Conservation (phyloP, 2,113 vertebrate species). For the Gulo gulo region DNA sequence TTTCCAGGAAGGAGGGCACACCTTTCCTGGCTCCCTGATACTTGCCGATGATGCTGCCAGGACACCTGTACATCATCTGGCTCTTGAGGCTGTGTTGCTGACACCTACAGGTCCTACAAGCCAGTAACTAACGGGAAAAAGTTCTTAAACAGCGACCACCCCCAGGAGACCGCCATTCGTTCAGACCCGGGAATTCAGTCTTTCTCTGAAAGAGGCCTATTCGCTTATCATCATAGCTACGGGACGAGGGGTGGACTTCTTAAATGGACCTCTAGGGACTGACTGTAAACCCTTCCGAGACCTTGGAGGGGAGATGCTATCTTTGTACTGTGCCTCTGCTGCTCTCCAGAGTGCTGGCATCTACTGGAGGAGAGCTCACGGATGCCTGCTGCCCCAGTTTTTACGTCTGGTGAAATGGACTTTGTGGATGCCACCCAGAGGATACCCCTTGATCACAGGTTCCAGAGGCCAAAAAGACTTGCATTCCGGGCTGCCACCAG, state of each 20-base stretch:
- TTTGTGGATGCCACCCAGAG: not conserved
- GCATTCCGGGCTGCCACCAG: not conserved
- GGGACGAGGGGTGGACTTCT: not conserved
- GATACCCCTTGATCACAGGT: not conserved
- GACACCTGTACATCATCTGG: not conserved
- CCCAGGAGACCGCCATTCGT: not conserved
- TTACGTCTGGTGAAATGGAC: not conserved
- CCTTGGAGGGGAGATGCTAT: not conserved
- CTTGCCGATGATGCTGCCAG: not conserved
- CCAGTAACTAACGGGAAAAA: no score
- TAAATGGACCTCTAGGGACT: not conserved
- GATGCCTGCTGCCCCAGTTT: not conserved
- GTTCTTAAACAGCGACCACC: no score
- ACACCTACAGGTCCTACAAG: not conserved
- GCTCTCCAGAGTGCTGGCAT: not conserved
- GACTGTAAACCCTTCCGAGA: not conserved
- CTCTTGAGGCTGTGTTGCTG: not conserved
- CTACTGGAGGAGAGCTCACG: not conserved
- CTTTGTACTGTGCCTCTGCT: not conserved
- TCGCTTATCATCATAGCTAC: not conserved
- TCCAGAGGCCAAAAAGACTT: not conserved
- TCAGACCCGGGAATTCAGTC: not conserved
- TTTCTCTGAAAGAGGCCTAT: not conserved
- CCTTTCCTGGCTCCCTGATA: not conserved
- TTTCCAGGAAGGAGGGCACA: not conserved